A percentile compares a stretch with the other conserved stretches of the same genome.
Evolutionary conservation across 1,140 invertebrate species (phyloP).

Genomic region (Polypedilum pembai): DNA sequence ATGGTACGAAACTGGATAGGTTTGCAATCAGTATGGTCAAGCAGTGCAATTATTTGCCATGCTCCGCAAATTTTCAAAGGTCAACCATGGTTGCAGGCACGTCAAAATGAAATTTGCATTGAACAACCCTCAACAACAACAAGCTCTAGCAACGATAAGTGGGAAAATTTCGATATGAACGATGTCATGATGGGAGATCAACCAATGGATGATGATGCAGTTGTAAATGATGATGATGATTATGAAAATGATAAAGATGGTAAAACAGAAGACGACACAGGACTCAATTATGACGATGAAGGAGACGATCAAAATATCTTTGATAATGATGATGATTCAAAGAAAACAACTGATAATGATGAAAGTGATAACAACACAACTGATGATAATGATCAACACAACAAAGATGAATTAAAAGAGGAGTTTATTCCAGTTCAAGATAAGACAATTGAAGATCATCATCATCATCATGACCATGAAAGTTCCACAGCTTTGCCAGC

Average conservation of each 20-base stretch:
- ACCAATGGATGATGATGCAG: slow-evolving; percentile 42
- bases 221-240: slow-evolving; percentile 34
- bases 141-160: slow-evolving; percentile 37
- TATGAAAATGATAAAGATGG: slow-evolving; percentile 44
- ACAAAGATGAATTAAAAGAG: slow-evolving; percentile 36
- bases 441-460: too few species aligned
- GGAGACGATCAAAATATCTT: slow-evolving; percentile 25
- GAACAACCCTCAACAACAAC: slow-evolving; percentile 40
- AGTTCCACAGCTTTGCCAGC: not conserved
- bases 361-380: slow-evolving; percentile 34
- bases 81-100: slow-evolving; percentile 48
- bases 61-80: slow-evolving; percentile 46
- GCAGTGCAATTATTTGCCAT: slow-evolving; percentile 47
- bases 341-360: slow-evolving; percentile 37
- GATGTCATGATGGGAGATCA: slow-evolving; percentile 55
- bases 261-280: slow-evolving; percentile 30
- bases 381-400: slow-evolving; percentile 31
- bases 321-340: slow-evolving; percentile 30
- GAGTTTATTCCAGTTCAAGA: slow-evolving; percentile 34
- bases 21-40: slow-evolving; percentile 46
- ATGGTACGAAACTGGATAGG: slow-evolving; percentile 48
- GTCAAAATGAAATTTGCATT: slow-evolving; percentile 48
- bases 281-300: slow-evolving; percentile 32
- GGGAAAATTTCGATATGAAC: slow-evolving; percentile 35
- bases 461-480: not conserved